Evolutionary conservation across 2,797 vertebrate genomes (phyloP).

Genomic region (Sebastes diaconus): DNA sequence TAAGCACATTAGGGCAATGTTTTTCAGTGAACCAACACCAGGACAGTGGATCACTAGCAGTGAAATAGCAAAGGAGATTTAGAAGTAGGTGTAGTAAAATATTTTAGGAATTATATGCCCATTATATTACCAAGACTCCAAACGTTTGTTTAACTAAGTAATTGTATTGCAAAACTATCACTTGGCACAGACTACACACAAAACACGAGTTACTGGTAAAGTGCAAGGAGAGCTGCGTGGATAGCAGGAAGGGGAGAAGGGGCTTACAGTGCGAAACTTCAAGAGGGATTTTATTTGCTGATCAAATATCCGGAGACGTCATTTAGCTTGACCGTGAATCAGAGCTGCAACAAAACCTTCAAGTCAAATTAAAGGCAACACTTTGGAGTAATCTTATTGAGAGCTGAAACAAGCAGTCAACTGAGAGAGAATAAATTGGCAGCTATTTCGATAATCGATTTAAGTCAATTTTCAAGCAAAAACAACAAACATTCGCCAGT

Average conservation of each 20-base stretch:
- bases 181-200: constrained; percentile 78
- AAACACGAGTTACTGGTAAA: constrained; percentile 78
- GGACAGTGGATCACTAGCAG: constrained; percentile 43
- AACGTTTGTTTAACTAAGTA: constrained; percentile 17
- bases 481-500: neutral
- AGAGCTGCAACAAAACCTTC: constrained; percentile 38
- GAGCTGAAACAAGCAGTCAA: neutral
- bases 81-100: constrained; percentile 33
- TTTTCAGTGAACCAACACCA: constrained; percentile 52
- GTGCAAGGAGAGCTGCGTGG: constrained; percentile 74
- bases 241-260: constrained; percentile 17
- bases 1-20: constrained; percentile 6
- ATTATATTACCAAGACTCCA: constrained; percentile 44
- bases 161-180: constrained; percentile 66
- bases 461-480: neutral
- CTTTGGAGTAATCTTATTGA: neutral
- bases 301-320: constrained; percentile 61
- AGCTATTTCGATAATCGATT: neutral
- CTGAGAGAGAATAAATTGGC: neutral
- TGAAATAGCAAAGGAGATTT: constrained; percentile 38
- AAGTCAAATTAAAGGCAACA: neutral
- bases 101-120: constrained; percentile 30
- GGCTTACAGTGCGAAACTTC: constrained; percentile 51
- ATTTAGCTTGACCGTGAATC: constrained; percentile 61
- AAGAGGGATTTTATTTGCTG: constrained; percentile 14